These are phyloP conservation scores for Cebus imitator DNA, from an alignment of 2,113 vertebrate genomes.

Conservation along the genomic window DNA sequence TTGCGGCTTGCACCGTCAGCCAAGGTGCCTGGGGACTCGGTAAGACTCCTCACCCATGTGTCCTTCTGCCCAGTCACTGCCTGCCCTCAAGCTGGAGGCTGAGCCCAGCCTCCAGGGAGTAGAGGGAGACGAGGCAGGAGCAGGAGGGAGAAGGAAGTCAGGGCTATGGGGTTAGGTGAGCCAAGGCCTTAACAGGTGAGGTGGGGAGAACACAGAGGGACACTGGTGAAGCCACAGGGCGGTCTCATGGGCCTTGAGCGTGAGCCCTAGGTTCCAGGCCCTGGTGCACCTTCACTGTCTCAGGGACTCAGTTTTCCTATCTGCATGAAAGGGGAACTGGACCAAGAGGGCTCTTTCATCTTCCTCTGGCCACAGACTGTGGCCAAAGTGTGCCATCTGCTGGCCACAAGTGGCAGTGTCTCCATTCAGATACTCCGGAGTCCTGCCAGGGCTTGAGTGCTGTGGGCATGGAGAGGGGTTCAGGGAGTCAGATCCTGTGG, in stretches of 20 bases:
- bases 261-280: background rate
- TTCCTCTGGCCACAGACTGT: background rate
- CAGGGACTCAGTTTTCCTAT: background rate
- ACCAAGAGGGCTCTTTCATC: fast-evolving
- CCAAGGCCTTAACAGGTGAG: too few species aligned
- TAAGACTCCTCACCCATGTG: fast-evolving
- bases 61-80: fast-evolving
- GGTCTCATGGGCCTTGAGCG: background rate
- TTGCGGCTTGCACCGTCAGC: background rate
- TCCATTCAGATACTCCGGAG: background rate
- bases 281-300: background rate
- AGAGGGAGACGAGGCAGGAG: background rate
- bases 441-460: background rate
- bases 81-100: background rate
- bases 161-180: background rate
- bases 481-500: fast-evolving
- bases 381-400: slow-evolving; percentile 30
- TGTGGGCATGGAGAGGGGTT: background rate
- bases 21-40: background rate
- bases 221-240: background rate
- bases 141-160: background rate
- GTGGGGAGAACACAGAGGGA: background rate
- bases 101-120: background rate
- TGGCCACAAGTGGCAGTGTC: background rate
- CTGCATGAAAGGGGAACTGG: too few species aligned